Percentiles rank a stretch among this genome's conserved stretches.
Evolutionary conservation across 2,797 vertebrate species (phyloP).

Genomic region (Octomys mimax): DNA sequence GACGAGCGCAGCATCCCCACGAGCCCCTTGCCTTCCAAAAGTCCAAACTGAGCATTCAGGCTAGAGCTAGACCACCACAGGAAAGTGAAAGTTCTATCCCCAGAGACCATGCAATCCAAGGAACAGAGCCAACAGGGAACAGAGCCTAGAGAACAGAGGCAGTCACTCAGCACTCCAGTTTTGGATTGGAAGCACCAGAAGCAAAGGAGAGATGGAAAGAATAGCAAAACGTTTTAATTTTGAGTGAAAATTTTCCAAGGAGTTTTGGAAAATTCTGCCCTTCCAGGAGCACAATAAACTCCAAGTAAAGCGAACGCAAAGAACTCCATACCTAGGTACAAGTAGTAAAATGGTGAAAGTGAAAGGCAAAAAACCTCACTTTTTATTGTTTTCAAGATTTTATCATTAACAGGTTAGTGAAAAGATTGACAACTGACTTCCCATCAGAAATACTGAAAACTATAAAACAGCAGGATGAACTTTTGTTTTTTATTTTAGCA

Average conservation of each 20-base stretch:
- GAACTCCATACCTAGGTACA: neutral
- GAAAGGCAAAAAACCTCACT: neutral
- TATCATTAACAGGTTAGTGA: neutral
- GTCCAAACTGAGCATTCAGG: neutral
- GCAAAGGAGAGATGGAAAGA: neutral
- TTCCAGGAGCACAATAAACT: neutral
- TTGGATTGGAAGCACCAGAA: neutral
- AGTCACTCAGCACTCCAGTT: neutral
- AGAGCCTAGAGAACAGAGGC: neutral
- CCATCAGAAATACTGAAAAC: neutral
- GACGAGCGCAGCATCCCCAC: neutral
- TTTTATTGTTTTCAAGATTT: neutral
- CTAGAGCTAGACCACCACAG: neutral
- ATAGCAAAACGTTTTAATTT: neutral
- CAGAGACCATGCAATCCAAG: neutral
- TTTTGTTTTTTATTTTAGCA: neutral
- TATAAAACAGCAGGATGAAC: neutral
- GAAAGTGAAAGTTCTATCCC: neutral
- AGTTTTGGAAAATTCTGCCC: neutral
- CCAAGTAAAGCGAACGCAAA: neutral
- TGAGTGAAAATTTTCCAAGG: neutral
- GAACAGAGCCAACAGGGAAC: neutral
- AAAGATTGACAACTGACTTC: constrained; percentile 10
- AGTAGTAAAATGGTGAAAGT: neutral
- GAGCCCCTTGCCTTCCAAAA: neutral